A percentile compares a stretch with the other conserved stretches of the same genome.
These are phyloP conservation scores for Dromococcyx pavoninus DNA, from an alignment of 2,797 vertebrate genomes.

Conservation along the genomic window DNA sequence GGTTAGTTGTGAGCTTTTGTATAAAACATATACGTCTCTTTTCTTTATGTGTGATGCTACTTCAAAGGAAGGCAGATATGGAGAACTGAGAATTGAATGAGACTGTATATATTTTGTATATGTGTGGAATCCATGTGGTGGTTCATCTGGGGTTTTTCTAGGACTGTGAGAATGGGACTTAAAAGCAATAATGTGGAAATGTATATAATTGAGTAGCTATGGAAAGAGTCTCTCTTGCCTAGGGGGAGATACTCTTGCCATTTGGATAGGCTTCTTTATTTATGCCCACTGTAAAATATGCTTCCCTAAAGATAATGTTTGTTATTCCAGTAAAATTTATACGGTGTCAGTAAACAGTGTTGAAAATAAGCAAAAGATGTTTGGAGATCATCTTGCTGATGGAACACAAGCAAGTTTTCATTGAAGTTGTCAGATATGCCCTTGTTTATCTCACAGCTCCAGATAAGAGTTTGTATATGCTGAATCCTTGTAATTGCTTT, in stretches of 20 bases:
- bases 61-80: not conserved
- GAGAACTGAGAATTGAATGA: not conserved
- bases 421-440: not conserved
- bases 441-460: not conserved
- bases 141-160: not conserved
- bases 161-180: not conserved
- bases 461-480: slow-evolving; percentile 17
- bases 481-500: slow-evolving; percentile 57
- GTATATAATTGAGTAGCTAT: not conserved
- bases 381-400: not conserved
- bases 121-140: not conserved
- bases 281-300: not conserved
- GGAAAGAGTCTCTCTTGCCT: not conserved
- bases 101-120: not conserved
- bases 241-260: not conserved
- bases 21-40: not conserved
- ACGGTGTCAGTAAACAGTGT: not conserved
- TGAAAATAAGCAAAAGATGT: not conserved
- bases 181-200: not conserved
- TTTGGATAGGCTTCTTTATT: not conserved
- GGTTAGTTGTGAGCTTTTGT: not conserved
- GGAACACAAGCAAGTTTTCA: not conserved
- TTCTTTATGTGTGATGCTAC: not conserved
- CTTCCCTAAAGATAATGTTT: not conserved
- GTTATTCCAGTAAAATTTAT: not conserved